A percentile compares a stretch with the other conserved stretches of the same genome.
These are phyloP conservation scores for Caerostris darwini DNA, from an alignment of 1,140 invertebrate species.

Conservation along the genomic window DNA sequence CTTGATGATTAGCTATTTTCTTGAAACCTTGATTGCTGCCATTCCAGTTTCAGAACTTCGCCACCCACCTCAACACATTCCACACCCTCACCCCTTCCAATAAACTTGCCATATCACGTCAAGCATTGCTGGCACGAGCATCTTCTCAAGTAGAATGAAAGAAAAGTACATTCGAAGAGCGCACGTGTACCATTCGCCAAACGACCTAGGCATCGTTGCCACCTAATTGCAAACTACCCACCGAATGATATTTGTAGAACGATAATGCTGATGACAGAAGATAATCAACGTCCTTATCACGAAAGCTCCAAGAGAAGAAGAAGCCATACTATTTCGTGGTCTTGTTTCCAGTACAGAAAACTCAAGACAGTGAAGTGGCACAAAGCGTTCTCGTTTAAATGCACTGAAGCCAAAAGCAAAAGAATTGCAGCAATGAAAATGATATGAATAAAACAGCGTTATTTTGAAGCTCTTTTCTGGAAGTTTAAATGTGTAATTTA, in stretches of 20 bases:
- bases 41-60: neutral
- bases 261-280: conserved; percentile 11
- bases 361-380: neutral
- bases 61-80: neutral
- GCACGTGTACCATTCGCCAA: conserved; percentile 26
- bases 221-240: neutral
- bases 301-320: neutral
- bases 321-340: neutral
- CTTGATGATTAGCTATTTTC: neutral
- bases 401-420: too few relatives aligned
- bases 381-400: neutral
- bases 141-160: neutral
- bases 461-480: too few relatives aligned
- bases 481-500: too few relatives aligned
- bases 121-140: neutral
- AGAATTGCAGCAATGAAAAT: too few relatives aligned
- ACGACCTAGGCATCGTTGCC: neutral
- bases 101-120: neutral
- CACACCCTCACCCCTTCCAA: neutral
- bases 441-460: too few relatives aligned
- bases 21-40: neutral
- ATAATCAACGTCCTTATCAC: conserved; percentile 3
- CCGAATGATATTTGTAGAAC: conserved; percentile 10
- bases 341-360: neutral
- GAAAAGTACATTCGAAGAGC: neutral